These are phyloP conservation scores for Labeo catla DNA, from an alignment of 2,113 vertebrate genomes.

Conservation along the genomic window DNA sequence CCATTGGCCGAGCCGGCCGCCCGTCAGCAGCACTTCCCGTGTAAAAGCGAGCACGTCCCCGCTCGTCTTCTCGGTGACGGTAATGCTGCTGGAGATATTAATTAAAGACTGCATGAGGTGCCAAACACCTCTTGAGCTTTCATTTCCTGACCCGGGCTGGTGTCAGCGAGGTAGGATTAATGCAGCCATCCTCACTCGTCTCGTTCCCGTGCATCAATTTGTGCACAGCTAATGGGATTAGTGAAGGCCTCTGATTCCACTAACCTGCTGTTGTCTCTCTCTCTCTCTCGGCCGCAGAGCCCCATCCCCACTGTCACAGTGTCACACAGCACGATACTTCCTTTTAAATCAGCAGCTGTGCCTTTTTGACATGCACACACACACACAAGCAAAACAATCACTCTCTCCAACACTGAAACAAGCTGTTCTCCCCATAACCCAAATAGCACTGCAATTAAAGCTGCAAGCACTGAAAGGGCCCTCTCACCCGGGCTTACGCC, in stretches of 20 bases:
- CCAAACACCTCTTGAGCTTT: constrained; percentile 27
- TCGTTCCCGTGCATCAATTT: background rate
- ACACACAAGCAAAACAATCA: background rate
- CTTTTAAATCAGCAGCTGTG: constrained; percentile 23
- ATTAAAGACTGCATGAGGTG: constrained; percentile 6
- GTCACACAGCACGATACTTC: constrained; percentile 28
- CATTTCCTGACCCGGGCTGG: constrained; percentile 35
- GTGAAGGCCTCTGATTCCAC: constrained; percentile 37
- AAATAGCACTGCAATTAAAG: background rate
- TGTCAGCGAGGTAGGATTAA: constrained; percentile 24
- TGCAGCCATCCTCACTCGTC: constrained; percentile 13
- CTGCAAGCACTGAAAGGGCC: too few species aligned
- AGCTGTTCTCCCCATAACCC: background rate
- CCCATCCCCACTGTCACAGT: constrained; percentile 20
- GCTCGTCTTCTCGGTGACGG: background rate
- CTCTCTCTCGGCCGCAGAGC: background rate
- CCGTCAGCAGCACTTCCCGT: background rate
- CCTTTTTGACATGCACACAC: background rate
- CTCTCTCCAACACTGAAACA: constrained; percentile 19
- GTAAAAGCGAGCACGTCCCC: background rate
- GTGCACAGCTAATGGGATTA: constrained; percentile 43
- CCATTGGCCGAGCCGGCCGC: constrained; percentile 34
- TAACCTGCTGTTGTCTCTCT: constrained; percentile 4
- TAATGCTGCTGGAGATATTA: constrained; percentile 22
- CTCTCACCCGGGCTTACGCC: too few species aligned